Base-by-base conservation (phyloP, 2,797 vertebrate genomes). In the Neosilurus hyrtlii region DNA sequence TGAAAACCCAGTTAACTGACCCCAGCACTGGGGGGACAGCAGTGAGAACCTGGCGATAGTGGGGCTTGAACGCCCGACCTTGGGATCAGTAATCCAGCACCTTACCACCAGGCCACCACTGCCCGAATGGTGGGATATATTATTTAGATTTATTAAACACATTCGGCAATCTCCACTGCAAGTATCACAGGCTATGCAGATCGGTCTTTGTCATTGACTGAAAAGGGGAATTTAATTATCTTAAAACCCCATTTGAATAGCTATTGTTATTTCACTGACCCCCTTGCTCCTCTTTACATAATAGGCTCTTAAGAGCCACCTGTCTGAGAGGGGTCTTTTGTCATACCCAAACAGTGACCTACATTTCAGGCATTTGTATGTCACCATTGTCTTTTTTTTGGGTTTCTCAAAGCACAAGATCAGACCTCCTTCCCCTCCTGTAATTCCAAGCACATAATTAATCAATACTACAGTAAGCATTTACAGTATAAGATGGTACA, bases 331-430 rank as follows among this genome's bases (percentile, higher is more conserved):
- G 22, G 30, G 43, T 86, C 78, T 79, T 87, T 83, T 85, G 68
- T 86, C 78, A 68, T 80, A 22, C 70, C 52, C 65, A 76, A 78
- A 80, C 80, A 59, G 54, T 89, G 89, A 87, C 85, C 84, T 86
- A 88, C 24, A 87, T 85, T 22, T 68, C 79, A 9, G 83, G 16
- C 26, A 52, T 72, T 35, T 52, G 73, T 75, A 68, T 82, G 14
- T 79, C 61, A 66, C 70, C 24, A 30, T 77, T 85, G 56, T 77
- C 7, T 51, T 9, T 57, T 9, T 74, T 77, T 84, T 71, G 59
- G 57, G 20, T 75, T 26, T 79, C 30, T 59, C 54, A 62, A 56
- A 51, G 68, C 4, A 30, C 57, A 49, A 24, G 6, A 43, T 8
- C 15, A 37, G 26, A 26, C 15, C 7, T 22, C 43, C n/a, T 6